Evolutionary conservation across 1,140 invertebrate species (phyloP).

Genomic region (Drosophila seguyi): DNA sequence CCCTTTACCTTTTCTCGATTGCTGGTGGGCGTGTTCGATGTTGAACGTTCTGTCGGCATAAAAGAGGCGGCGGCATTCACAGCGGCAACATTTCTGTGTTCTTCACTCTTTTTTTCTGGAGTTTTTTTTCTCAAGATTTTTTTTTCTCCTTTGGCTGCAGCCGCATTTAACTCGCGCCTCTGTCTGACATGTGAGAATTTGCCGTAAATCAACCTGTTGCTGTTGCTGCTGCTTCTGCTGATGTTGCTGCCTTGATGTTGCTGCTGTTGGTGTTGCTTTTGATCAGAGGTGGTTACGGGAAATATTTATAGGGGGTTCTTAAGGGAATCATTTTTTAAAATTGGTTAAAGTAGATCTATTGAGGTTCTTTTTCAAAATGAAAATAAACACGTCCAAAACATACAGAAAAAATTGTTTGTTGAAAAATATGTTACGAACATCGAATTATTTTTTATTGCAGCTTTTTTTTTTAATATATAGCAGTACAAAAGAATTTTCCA

Average conservation of each 20-base stretch:
- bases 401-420: too few species aligned
- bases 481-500: too few species aligned
- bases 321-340: not conserved
- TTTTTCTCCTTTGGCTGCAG: conserved; percentile 48
- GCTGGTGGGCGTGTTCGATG: conserved; percentile 68
- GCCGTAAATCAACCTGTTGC: conserved; percentile 82
- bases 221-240: conserved; percentile 43
- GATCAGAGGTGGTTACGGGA: not conserved
- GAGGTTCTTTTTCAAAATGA: too few species aligned
- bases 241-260: conserved; percentile 47
- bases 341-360: too few species aligned
- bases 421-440: too few species aligned
- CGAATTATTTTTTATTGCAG: too few species aligned
- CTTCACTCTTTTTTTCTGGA: conserved; percentile 44
- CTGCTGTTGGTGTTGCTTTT: conserved; percentile 30
- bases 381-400: too few species aligned
- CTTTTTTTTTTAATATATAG: too few species aligned
- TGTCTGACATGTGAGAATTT: conserved; percentile 76
- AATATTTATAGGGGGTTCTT: not conserved
- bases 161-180: conserved; percentile 62
- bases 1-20: conserved; percentile 51
- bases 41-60: conserved; percentile 82
- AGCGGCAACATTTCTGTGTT: conserved; percentile 72
- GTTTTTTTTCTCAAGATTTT: not conserved
- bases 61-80: conserved; percentile 45